Base-by-base conservation (phyloP, 2,113 vertebrate species). In the Nanorana parkeri region DNA sequence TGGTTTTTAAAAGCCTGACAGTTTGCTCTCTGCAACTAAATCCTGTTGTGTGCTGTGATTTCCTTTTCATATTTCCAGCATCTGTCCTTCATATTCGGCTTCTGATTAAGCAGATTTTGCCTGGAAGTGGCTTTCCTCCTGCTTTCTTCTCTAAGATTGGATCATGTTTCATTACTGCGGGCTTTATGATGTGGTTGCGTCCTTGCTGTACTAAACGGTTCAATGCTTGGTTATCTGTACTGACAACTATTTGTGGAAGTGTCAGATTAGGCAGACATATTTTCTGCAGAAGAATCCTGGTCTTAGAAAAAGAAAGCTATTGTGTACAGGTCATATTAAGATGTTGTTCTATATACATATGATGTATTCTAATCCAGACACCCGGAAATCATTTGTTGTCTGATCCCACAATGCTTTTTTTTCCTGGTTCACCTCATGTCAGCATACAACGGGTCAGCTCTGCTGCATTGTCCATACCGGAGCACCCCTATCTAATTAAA, bases 101-200 rank as follows among this genome's bases (percentile, higher is more conserved):
- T 61, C 28, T 41, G 19, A 75, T 41, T 41, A 32, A 20, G 55
- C 63, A 65, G 23, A 65, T 65, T 65, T 10, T 24, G 63, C 20
- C 52, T 19, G 20, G 51, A 55, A 36, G 23, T 60, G 24, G 7
- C 16, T 8, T 58, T 36, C 3, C 8, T 3, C 47, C 24, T 10
- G 28, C 47, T 66, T 23, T n/a, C 21, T 16, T 4, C n/a, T 23
- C 16, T 52, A 17, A 51, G 76, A 68, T 17, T 19, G 61, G 64
- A 36, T 78, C 64, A 23, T 55, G 17, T 55, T 29, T 68, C 64
- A 23, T 55, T 32, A 63, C 24, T 55, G 76, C 61, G 28, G 60
- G 15, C 23, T 16, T n/a, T 29, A 28, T 51, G 56, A 77, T 28
- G 41, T 11, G 20, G 13, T 4, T 19, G 1, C 23, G 29, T 24